Evolutionary conservation across 2,797 vertebrate genomes (phyloP).

Genomic region (Babyrousa celebensis): DNA sequence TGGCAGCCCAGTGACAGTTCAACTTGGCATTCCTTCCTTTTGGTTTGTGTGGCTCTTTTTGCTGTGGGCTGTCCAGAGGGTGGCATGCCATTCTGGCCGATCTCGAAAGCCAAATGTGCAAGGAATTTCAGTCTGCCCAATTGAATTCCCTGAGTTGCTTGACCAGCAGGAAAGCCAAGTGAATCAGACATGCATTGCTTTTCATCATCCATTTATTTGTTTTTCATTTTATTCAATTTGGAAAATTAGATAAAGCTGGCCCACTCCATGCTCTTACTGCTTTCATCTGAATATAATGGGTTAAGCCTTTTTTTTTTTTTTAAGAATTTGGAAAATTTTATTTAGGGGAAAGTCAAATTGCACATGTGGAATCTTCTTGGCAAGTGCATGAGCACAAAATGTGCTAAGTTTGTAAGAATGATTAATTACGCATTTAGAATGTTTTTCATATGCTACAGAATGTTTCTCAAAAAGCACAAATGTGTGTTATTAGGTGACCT

Average conservation of each 20-base stretch:
- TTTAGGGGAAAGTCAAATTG: slow-evolving; percentile 74
- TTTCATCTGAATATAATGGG: slow-evolving; percentile 74
- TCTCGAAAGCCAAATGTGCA: slow-evolving; percentile 68
- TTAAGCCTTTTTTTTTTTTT: slow-evolving; percentile 47
- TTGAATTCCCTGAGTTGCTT: slow-evolving; percentile 63
- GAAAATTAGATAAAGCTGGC: slow-evolving; percentile 82
- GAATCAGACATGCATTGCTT: slow-evolving; percentile 66
- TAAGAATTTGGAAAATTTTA: slow-evolving; percentile 56
- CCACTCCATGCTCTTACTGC: slow-evolving; percentile 68
- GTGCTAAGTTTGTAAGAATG: slow-evolving; percentile 70
- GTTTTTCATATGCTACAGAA: slow-evolving; percentile 30
- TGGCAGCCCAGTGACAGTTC: background rate
- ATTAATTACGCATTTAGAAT: slow-evolving; percentile 69
- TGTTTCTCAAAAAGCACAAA: slow-evolving; percentile 54
- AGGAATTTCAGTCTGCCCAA: slow-evolving; percentile 69
- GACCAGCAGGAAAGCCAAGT: slow-evolving; percentile 66
- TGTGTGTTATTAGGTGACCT: slow-evolving; percentile 8
- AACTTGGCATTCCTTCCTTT: slow-evolving; percentile 24
- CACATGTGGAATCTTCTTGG: slow-evolving; percentile 72
- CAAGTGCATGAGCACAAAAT: slow-evolving; percentile 59
- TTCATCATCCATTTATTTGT: slow-evolving; percentile 75
- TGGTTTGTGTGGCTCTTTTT: background rate
- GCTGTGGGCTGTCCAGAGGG: background rate
- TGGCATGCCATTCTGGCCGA: background rate
- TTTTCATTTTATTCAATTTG: slow-evolving; percentile 83